Base-by-base conservation (phyloP, 2,888 invertebrate species). In the Caenorhabditis auriculariae region DNA sequence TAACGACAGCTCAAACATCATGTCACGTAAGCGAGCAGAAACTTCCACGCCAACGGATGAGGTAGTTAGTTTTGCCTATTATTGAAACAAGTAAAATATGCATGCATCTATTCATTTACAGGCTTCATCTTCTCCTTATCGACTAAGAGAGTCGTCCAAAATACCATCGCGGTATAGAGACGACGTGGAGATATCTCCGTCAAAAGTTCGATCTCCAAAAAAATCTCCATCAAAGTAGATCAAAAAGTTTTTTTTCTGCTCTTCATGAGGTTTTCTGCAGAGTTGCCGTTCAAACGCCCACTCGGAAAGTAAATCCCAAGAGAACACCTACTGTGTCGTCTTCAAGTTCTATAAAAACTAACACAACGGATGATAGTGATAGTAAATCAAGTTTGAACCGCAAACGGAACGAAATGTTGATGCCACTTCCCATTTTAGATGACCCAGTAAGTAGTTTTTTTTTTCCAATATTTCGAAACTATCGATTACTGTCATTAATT, bases 121-220 rank as follows among this genome's bases (percentile, higher is more conserved):
- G 24, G 29, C 41, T 21, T 27, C 44, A 17, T 27, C 29, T 12
- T 43, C 67, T 2, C 68, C 66, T 15, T 71, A 71, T 37, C 47
- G 64, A 15, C 60, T 71, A 12, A 54, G 71, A 9, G 66, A 62
- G 32, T 57, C 46, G 3, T 61, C 68, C 32, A 68, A 67, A 54
- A 28, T 71, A 4, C 71, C 71, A 9, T 66, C 66, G 2, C 54
- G 71, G 54, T 71, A 68, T 55, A 55, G 71, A 38, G 60, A 68
- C 32, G 71, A 71, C 12, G 64, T 66, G 0, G 44, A 26, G 15
- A 38, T 38, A 9, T 26, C 26, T 2, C 29, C 28, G 19, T n/a
- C 46, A 21, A 4, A n/a, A 29, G 21, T 35, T 24, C n/a, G 35
- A 23, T 19, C 9, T 37, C 26, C 46, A 26, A 29, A 19, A 46